Conservation (phyloP, 2,888 invertebrate genomes). For the Philonicus albiceps region DNA sequence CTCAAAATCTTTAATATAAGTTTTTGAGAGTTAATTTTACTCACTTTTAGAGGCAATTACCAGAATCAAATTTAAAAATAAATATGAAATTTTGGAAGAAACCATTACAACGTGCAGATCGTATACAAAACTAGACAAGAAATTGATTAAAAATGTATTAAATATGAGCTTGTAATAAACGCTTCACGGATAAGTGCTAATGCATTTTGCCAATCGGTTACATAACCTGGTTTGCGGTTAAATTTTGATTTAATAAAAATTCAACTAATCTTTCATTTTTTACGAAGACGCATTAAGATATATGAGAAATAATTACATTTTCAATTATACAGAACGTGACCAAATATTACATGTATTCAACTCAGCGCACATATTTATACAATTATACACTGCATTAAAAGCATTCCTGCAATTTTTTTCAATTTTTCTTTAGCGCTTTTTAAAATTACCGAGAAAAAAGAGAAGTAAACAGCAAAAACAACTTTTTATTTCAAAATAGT, state of each 20-base stretch:
- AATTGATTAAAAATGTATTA: no score
- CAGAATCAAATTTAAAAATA: no score
- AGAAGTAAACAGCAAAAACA: background rate
- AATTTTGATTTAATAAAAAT: no score
- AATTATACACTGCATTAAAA: background rate
- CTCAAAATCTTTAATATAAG: no score
- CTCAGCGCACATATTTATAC: background rate
- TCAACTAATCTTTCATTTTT: no score
- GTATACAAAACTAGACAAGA: background rate
- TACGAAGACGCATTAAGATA: no score
- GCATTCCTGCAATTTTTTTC: background rate
- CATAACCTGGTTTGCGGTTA: background rate
- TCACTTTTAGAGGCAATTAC: no score
- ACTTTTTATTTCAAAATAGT: background rate
- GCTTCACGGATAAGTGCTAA: background rate
- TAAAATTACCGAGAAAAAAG: background rate
- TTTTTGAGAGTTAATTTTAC: no score
- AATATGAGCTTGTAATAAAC: no score
- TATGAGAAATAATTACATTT: background rate
- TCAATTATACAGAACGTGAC: background rate
- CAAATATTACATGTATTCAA: background rate
- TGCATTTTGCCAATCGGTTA: background rate
- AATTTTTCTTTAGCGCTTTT: background rate
- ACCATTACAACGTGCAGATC: no score
- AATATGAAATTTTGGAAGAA: no score